Conservation (phyloP, 2,113 vertebrate species). For the Pimephales promelas region DNA sequence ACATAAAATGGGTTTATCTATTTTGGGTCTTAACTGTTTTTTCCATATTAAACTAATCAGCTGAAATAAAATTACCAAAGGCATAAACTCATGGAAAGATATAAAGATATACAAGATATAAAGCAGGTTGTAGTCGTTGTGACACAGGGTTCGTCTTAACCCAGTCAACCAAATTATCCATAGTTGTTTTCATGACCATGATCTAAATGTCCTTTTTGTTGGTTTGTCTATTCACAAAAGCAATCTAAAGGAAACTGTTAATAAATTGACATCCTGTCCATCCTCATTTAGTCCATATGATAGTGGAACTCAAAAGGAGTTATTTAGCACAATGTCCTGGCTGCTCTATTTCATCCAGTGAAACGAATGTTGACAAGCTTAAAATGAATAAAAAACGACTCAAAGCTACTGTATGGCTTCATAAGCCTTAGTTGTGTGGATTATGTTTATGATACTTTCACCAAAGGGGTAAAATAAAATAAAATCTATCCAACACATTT, state of each 20-base stretch:
- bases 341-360: not conserved
- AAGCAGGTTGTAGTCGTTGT: not conserved
- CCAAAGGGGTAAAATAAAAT: not conserved
- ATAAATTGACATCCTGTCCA: too few species aligned
- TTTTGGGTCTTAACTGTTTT: not conserved
- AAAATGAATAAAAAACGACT: not conserved
- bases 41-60: constrained; percentile 25
- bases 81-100: constrained; percentile 21
- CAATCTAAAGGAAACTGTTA: not conserved
- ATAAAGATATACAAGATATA: constrained; percentile 2
- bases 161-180: not conserved
- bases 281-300: not conserved
- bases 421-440: not conserved
- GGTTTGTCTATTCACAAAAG: not conserved
- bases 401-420: not conserved
- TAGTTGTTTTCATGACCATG: not conserved
- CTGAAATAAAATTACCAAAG: not conserved
- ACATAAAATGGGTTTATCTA: constrained; percentile 15
- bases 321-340: not conserved
- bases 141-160: not conserved
- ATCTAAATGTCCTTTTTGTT: not conserved
- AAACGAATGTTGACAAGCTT: too few species aligned
- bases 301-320: not conserved
- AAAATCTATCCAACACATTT: not conserved
- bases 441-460: not conserved